Evolutionary conservation across 2,797 vertebrate genomes (phyloP).

Genomic region (Catamblyrhynchus diadema): DNA sequence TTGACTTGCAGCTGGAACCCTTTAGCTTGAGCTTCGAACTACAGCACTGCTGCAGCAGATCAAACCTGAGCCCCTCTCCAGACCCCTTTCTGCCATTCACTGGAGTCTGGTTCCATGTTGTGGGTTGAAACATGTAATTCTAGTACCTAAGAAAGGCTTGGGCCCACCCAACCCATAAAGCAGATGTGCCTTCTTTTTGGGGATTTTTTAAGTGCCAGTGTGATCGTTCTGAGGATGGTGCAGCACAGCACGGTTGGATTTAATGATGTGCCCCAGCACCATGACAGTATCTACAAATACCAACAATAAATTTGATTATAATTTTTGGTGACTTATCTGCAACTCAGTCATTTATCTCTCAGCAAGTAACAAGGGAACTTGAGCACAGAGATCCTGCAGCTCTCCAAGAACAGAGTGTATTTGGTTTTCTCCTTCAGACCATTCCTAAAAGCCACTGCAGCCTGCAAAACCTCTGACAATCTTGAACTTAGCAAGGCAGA

Average conservation of each 20-base stretch:
- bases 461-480: background rate
- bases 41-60: background rate
- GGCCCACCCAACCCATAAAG: background rate
- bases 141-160: background rate
- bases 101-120: conserved; percentile 3
- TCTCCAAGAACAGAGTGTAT: background rate
- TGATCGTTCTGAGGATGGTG: background rate
- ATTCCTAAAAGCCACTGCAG: background rate
- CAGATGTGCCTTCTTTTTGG: background rate
- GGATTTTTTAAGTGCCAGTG: background rate
- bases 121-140: conserved; percentile 41
- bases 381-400: background rate
- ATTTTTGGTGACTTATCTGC: background rate
- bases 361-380: background rate
- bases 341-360: background rate
- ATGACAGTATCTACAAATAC: background rate
- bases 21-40: conserved; percentile 39
- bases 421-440: background rate
- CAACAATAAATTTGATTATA: background rate
- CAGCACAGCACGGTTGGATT: background rate
- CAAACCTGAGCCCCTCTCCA: conserved; percentile 31
- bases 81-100: background rate
- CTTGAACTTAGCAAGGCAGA: background rate
- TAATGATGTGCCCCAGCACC: background rate
- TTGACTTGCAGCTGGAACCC: conserved; percentile 46